These are phyloP conservation scores for Stictocephala bisonia DNA, from an alignment of 2,888 invertebrate genomes.

Conservation along the genomic window DNA sequence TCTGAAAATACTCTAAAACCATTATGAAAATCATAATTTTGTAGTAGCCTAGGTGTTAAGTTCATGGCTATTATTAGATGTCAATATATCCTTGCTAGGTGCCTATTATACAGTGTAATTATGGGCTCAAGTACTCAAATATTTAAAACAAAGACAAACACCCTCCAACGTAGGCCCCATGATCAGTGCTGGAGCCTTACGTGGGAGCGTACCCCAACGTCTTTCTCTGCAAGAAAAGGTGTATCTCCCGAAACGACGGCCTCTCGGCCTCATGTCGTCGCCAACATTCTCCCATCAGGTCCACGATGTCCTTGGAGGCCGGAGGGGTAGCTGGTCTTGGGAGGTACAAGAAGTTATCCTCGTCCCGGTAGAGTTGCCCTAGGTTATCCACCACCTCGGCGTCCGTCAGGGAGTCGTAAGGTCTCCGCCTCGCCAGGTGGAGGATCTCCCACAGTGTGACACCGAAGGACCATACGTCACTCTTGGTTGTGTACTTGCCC, in stretches of 20 bases:
- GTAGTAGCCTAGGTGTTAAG: too few species aligned
- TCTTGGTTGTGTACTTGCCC: constrained; percentile 89
- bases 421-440: constrained; percentile 79
- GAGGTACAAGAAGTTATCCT: constrained; percentile 60
- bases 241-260: constrained; percentile 72
- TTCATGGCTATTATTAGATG: too few species aligned
- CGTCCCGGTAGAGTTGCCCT: constrained; percentile 75
- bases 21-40: too few species aligned
- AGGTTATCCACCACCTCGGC: constrained; percentile 85
- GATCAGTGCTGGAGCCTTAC: too few species aligned
- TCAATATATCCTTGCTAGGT: too few species aligned
- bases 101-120: too few species aligned
- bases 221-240: constrained; percentile 70
- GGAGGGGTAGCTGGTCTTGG: constrained; percentile 67
- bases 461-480: constrained; percentile 92
- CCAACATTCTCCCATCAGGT: constrained; percentile 73
- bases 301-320: constrained; percentile 71
- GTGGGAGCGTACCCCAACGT: constrained; percentile 64
- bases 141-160: too few species aligned
- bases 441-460: constrained; percentile 90
- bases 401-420: constrained; percentile 81
- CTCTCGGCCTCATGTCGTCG: constrained; percentile 68
- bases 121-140: too few species aligned
- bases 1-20: too few species aligned
- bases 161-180: too few species aligned